Base-by-base conservation (phyloP, 2,113 vertebrate genomes). In the Halcyon senegalensis region DNA sequence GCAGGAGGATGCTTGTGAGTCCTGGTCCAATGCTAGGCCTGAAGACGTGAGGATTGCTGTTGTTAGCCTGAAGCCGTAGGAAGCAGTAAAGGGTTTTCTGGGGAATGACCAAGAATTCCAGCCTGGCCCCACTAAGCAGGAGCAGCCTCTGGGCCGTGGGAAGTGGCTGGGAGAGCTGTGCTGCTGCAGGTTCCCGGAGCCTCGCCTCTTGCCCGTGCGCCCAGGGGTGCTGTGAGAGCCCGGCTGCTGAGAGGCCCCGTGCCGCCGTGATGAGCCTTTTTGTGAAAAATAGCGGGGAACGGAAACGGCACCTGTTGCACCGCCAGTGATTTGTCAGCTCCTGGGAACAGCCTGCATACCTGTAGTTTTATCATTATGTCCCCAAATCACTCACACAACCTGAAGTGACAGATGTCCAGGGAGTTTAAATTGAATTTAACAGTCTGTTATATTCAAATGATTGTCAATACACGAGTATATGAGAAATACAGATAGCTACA, bases 181-280 rank as follows among this genome's bases (percentile, higher is more conserved):
- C 11, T 51, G 76, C 50, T 23, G 20, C 72, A 19, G n/a, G 18
- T n/a, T 30, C 0, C 0, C 0, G 4, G 63, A 33, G 58, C 18
- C 20, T 64, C 6, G 0, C 8, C 18, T 46, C 66, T 43, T 5
- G 1, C 13, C 62, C 0, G 0, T 3, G 23, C 58, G 39, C 43
- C 67, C 35, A 0, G 2, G 89, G 79, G 56, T 41, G 64, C 39
- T 5, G 6, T 5, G 48, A 31, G 31, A 50, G 70, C 50, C 44
- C 9, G 55, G 7, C 4, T 1, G 3, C 35, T 0, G 0, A 1
- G 23, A 46, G 73, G 55, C 25, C 37, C 31, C 0, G 0, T 3
- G 25, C 3, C 31, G 16, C 44, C 1, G 2, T 13, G 3, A 33
- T 46, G 25, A 27, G 27, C 51, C 35, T 51, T 7, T 8, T 5